Conservation (phyloP, 2,888 invertebrate species). For the Pterostichus niger region DNA sequence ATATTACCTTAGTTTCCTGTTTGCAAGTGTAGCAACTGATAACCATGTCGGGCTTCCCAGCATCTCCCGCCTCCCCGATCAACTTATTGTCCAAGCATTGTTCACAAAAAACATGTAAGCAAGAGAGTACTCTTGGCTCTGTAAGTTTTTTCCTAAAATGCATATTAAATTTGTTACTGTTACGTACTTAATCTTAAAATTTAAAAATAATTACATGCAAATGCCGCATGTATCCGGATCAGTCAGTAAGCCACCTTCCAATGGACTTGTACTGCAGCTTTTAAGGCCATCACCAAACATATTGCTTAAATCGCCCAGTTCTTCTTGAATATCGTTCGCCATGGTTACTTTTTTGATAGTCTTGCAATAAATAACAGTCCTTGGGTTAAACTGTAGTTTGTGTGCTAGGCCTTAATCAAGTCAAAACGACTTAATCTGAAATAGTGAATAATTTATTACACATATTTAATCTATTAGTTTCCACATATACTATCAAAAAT, state of each 20-base stretch:
- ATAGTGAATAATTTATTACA: conserved; percentile 34
- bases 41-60: conserved; percentile 81
- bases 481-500: background rate
- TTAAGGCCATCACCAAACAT: conserved; percentile 76
- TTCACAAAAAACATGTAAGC: conserved; percentile 97
- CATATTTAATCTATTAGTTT: conserved; percentile 8
- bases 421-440: conserved; percentile 65
- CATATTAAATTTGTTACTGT: background rate
- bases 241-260: conserved; percentile 75
- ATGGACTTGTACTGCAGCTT: conserved; percentile 73
- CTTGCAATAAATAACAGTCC: conserved; percentile 52
- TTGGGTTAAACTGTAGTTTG: conserved; percentile 31
- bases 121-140: conserved; percentile 92
- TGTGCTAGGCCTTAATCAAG: conserved; percentile 62
- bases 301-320: conserved; percentile 72
- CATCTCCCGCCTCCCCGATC: conserved; percentile 85
- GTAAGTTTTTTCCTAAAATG: conserved; percentile 83
- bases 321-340: conserved; percentile 66
- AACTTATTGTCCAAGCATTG: conserved; percentile 91
- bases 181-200: conserved; percentile 41
- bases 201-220: conserved; percentile 74
- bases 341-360: conserved; percentile 44
- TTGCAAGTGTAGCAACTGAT: conserved; percentile 90
- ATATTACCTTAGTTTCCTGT: conserved; percentile 88
- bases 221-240: conserved; percentile 77